These are phyloP conservation scores for Bombus breviceps DNA, from an alignment of 1,140 invertebrate species.

Conservation along the genomic window DNA sequence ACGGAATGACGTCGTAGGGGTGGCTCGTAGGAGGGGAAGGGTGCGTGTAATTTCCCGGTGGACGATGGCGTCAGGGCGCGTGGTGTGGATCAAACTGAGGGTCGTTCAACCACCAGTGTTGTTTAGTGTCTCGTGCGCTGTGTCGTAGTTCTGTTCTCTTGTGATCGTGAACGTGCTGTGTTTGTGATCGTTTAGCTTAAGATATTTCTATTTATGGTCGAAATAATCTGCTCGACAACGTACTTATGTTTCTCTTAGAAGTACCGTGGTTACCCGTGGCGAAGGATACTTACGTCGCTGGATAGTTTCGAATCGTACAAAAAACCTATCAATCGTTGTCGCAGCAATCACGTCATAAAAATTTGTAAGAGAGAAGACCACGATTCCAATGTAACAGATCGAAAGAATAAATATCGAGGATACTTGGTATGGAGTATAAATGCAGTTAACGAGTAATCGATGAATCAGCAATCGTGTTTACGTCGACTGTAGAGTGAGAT, in stretches of 20 bases:
- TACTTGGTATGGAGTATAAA: background rate
- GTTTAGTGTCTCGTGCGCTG: conserved; percentile 75
- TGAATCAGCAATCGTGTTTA: background rate
- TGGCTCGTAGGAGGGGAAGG: conserved; percentile 58
- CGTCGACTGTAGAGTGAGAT: background rate
- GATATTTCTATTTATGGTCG: conserved; percentile 6
- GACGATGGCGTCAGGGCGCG: conserved; percentile 72
- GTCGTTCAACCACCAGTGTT: conserved; percentile 78
- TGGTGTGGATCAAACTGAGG: conserved; percentile 73
- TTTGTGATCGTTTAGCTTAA: conserved; percentile 75
- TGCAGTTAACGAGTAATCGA: background rate
- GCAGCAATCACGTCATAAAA: background rate
- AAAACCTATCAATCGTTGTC: background rate
- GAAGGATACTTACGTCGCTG: background rate
- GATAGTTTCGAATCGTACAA: background rate
- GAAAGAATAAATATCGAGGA: background rate
- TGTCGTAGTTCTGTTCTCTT: conserved; percentile 71
- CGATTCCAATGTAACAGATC: background rate
- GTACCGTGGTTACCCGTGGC: background rate
- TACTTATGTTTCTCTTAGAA: background rate
- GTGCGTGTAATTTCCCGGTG: conserved; percentile 74
- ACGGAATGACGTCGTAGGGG: conserved; percentile 68
- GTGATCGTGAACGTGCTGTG: conserved; percentile 75
- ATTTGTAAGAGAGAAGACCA: background rate
- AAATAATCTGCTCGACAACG: background rate